Percentiles rank a stretch among this genome's conserved stretches.
phyloP scores from a whole-genome alignment of 2,888 invertebrate genomes.

The Caenorhabditis macrosperma region DNA sequence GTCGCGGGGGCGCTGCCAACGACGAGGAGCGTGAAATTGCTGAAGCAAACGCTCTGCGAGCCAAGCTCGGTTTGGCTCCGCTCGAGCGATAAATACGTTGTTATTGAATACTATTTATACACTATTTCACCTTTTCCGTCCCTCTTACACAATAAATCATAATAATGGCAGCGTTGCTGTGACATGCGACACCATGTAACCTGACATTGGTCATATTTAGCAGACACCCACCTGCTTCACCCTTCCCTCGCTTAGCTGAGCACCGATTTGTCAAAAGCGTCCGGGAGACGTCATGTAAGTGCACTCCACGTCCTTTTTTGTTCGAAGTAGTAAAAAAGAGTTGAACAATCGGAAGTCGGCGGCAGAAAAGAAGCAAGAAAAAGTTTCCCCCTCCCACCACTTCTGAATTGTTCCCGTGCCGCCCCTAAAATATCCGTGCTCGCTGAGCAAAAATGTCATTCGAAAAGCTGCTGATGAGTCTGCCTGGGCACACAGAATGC shows the following conservation, averaged over 20 bases:
- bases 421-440: conserved; percentile 4
- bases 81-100: conserved; percentile 71
- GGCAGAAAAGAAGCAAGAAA: neutral
- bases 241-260: neutral
- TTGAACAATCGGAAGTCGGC: conserved; percentile 44
- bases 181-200: conserved; percentile 15
- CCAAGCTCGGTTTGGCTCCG: conserved; percentile 83
- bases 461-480: conserved; percentile 55
- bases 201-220: conserved; percentile 24
- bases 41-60: conserved; percentile 82
- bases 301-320: conserved; percentile 36
- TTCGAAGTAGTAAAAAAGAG: conserved; percentile 37
- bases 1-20: conserved; percentile 51
- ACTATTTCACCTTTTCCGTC: neutral
- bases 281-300: conserved; percentile 32
- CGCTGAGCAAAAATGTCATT: conserved; percentile 44
- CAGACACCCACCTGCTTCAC: conserved; percentile 6
- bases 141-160: conserved; percentile 6
- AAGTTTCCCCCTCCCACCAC: neutral
- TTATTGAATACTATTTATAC: conserved; percentile 5
- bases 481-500: conserved; percentile 60
- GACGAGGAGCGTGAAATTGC: conserved; percentile 81
- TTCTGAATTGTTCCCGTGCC: conserved; percentile 4
- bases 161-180: neutral
- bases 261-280: conserved; percentile 25